Evolutionary conservation across 2,113 vertebrate genomes (phyloP).

Genomic region (Apistogramma diplotaenia): DNA sequence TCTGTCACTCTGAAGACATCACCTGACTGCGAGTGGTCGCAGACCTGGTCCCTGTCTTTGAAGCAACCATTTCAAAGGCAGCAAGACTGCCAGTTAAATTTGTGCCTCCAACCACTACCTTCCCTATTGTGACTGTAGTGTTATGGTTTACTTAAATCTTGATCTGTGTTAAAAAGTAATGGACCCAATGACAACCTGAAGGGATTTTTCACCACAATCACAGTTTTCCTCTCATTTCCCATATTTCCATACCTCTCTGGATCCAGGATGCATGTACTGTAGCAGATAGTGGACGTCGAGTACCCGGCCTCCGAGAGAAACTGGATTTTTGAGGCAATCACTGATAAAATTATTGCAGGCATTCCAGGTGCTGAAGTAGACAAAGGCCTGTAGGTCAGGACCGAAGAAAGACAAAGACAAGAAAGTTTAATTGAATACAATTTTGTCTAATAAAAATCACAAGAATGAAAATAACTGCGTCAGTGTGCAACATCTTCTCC

Average conservation of each 20-base stretch:
- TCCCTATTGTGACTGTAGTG: neutral
- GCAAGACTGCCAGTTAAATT: neutral
- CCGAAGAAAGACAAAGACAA: neutral
- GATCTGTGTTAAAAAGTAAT: neutral
- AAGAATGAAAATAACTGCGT: neutral
- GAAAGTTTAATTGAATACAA: neutral
- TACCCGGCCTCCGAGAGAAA: neutral
- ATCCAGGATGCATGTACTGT: neutral
- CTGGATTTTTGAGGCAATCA: neutral
- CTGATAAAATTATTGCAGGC: neutral
- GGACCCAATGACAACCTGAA: neutral
- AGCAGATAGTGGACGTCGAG: slow-evolving; percentile 13
- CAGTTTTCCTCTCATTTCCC: too few species aligned
- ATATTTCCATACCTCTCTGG: slow-evolving; percentile 2
- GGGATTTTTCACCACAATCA: too few species aligned
- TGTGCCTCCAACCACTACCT: neutral
- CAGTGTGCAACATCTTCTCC: neutral
- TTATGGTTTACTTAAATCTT: neutral
- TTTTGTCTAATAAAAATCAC: neutral
- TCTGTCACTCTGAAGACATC: neutral
- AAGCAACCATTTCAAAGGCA: neutral
- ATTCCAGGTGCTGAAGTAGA: neutral
- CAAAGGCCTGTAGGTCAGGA: slow-evolving; percentile 30
- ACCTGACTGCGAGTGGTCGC: neutral
- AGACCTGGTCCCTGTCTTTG: neutral